phyloP scores from a whole-genome alignment of 2,888 invertebrate species.

The Calameuta filiformis region DNA sequence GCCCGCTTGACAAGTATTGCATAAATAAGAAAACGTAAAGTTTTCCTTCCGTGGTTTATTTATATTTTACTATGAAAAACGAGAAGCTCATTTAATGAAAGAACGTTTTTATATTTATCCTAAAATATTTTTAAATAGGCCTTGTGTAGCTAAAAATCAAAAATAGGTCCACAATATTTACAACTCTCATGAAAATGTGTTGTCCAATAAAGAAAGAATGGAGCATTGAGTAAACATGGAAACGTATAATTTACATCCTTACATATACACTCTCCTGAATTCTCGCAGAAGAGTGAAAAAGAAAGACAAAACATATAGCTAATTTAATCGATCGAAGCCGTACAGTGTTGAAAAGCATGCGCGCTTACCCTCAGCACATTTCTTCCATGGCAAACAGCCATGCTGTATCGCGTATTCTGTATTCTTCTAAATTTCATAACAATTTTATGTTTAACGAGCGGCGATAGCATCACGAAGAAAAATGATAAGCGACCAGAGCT shows the following conservation, averaged over 20 bases:
- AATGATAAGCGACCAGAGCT: conserved; percentile 67
- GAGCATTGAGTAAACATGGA: not conserved
- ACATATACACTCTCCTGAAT: not conserved
- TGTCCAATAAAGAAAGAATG: not conserved
- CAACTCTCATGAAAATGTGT: not conserved
- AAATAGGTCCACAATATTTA: not conserved
- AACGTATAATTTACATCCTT: not conserved
- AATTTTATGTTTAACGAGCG: conserved; percentile 40
- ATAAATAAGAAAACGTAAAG: not conserved
- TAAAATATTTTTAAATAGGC: not conserved
- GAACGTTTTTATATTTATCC: not conserved
- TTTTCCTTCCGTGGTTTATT: not conserved
- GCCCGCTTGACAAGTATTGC: not conserved
- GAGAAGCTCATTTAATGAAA: not conserved
- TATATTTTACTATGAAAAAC: not conserved
- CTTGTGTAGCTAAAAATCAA: not conserved
- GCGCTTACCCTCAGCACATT: conserved; percentile 16
- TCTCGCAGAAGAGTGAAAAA: not conserved
- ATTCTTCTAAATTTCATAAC: conserved; percentile 47
- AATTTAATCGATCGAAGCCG: not conserved
- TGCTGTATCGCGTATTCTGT: conserved; percentile 47
- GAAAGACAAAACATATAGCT: not conserved
- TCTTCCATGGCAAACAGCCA: conserved; percentile 29
- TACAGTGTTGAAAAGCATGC: conserved; percentile 25
- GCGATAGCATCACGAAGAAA: conserved; percentile 41